A percentile compares a stretch with the other conserved stretches of the same genome.
Evolutionary conservation across 1,140 invertebrate genomes (phyloP).

Genomic region (Globodera ellingtonae): DNA sequence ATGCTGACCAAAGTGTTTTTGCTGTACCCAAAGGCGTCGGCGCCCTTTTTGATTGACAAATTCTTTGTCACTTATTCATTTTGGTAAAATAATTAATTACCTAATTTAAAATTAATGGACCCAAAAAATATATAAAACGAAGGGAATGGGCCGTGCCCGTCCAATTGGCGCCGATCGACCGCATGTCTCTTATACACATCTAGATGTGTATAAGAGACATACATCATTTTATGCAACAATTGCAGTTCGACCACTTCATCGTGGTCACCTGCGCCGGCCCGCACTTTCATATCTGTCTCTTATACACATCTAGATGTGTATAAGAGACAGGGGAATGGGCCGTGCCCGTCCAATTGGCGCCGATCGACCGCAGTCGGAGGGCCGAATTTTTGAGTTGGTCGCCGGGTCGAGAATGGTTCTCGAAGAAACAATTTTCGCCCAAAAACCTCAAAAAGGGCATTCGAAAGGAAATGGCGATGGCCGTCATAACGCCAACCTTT

Average conservation of each 20-base stretch:
- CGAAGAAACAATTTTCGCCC: neutral
- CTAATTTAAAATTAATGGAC: too few species aligned
- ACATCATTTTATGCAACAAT: too few species aligned
- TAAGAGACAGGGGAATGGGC: neutral
- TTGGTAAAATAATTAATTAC: neutral
- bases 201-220: too few species aligned
- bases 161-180: neutral
- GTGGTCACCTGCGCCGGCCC: too few species aligned
- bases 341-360: neutral
- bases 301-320: too few species aligned
- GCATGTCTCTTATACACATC: too few species aligned
- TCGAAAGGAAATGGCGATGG: neutral
- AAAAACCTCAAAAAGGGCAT: neutral
- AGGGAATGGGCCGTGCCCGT: neutral
- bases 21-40: neutral
- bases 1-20: neutral
- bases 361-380: neutral
- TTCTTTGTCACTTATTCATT: neutral
- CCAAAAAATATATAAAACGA: too few species aligned
- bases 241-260: too few species aligned
- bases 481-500: neutral
- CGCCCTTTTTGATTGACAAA: neutral
- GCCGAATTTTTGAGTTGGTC: neutral
- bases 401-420: neutral
- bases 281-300: too few species aligned